Conservation (phyloP, 2,797 vertebrate genomes). For the Glossophaga mutica region DNA sequence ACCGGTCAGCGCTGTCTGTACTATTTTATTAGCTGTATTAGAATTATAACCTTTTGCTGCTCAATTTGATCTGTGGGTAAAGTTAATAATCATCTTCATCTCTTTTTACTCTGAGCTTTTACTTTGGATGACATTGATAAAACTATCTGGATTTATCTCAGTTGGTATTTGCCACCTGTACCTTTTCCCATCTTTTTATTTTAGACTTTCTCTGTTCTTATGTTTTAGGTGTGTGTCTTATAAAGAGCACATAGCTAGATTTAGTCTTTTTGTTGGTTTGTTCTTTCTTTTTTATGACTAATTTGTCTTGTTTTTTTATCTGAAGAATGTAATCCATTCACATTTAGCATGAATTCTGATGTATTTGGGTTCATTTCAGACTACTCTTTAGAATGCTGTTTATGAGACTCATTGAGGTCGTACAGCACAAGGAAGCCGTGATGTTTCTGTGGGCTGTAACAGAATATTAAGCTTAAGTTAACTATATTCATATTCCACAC, state of each 20-base stretch:
- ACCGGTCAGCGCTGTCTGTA: neutral
- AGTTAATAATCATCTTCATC: neutral
- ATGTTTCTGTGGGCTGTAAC: neutral
- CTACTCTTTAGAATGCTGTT: neutral
- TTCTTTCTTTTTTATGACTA: neutral
- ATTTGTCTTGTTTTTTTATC: neutral
- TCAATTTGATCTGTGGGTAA: neutral
- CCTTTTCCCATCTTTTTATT: neutral
- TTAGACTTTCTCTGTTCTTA: neutral
- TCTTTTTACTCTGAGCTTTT: neutral
- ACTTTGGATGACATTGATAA: neutral
- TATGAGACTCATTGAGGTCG: neutral
- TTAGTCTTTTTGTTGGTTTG: neutral
- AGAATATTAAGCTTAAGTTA: neutral
- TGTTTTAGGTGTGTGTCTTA: neutral
- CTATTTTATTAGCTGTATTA: neutral
- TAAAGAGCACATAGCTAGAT: neutral
- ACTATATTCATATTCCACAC: neutral
- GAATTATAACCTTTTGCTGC: neutral
- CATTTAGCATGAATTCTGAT: neutral
- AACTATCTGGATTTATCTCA: neutral
- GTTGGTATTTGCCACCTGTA: neutral
- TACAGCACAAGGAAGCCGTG: neutral
- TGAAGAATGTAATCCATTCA: neutral
- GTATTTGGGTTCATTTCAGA: neutral